Evolutionary conservation across 2,797 vertebrate genomes (phyloP).

Genomic region (Morus bassanus): DNA sequence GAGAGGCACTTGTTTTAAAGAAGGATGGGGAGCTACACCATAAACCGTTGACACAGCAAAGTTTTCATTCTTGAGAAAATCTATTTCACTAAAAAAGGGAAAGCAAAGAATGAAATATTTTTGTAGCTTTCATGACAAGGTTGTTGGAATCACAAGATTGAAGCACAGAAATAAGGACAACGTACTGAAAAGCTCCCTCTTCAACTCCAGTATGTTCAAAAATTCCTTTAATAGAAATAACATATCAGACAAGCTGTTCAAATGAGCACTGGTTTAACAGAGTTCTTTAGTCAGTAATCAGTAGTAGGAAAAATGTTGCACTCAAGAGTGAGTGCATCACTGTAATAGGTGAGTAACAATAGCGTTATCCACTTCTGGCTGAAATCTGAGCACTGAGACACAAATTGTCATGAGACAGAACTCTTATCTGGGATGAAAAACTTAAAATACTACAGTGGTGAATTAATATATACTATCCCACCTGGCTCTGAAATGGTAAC

Average conservation of each 20-base stretch:
- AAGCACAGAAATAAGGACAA: neutral
- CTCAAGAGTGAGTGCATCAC: neutral
- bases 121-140: neutral
- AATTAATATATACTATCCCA: neutral
- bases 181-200: neutral
- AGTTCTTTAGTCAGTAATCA: neutral
- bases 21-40: slow-evolving; percentile 71
- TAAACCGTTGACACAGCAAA: slow-evolving; percentile 72
- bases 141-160: neutral
- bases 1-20: slow-evolving; percentile 73
- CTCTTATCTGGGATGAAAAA: neutral
- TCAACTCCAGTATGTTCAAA: neutral
- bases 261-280: neutral
- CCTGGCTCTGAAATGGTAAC: neutral
- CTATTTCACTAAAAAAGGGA: slow-evolving; percentile 86
- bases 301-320: neutral
- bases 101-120: neutral
- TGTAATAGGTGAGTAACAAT: neutral
- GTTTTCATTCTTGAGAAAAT: slow-evolving; percentile 85
- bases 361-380: neutral
- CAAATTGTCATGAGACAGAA: neutral
- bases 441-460: neutral
- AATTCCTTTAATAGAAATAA: neutral
- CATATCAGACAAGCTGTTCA: neutral
- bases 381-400: neutral